Percentiles rank a stretch among this genome's conserved stretches.
Conservation (phyloP, 1,140 invertebrate species). For the Euura saliciscinereae region DNA sequence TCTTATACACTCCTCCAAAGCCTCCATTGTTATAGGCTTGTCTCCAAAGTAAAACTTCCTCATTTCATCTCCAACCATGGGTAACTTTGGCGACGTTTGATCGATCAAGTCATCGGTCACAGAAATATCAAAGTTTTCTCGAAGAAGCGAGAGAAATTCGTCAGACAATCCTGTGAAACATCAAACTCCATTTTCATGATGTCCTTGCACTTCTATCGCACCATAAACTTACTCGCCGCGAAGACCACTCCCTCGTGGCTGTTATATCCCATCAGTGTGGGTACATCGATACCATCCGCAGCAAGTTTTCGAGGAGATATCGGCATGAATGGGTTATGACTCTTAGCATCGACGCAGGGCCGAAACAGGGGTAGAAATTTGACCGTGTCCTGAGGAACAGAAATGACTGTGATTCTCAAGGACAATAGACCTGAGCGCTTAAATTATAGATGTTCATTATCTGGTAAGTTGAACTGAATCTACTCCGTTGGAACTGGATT, state of each 20-base stretch:
- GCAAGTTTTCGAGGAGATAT: slow-evolving; percentile 34
- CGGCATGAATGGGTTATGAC: slow-evolving; percentile 41
- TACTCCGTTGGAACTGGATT: slow-evolving; percentile 14
- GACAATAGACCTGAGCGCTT: neutral
- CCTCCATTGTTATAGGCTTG: slow-evolving; percentile 36
- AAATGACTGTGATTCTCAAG: neutral
- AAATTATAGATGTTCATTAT: slow-evolving; percentile 47
- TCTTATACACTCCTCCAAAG: slow-evolving; percentile 41
- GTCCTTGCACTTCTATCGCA: neutral
- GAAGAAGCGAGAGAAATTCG: slow-evolving; percentile 31
- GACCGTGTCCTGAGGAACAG: neutral
- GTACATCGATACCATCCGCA: slow-evolving; percentile 59
- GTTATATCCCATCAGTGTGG: slow-evolving; percentile 65
- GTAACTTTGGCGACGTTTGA: slow-evolving; percentile 17
- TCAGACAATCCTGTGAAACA: slow-evolving; percentile 39
- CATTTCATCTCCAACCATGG: slow-evolving; percentile 51
- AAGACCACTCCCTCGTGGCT: slow-evolving; percentile 55
- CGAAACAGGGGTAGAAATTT: neutral
- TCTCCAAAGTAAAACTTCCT: slow-evolving; percentile 58
- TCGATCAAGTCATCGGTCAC: slow-evolving; percentile 14
- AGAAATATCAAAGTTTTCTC: slow-evolving; percentile 16
- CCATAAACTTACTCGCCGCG: slow-evolving; percentile 38
- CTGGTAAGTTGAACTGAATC: slow-evolving; percentile 50
- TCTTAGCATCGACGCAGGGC: slow-evolving; percentile 31
- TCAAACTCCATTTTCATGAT: slow-evolving; percentile 28